These are phyloP conservation scores for Euschistus heros DNA, from an alignment of 1,140 invertebrate genomes.

Conservation along the genomic window DNA sequence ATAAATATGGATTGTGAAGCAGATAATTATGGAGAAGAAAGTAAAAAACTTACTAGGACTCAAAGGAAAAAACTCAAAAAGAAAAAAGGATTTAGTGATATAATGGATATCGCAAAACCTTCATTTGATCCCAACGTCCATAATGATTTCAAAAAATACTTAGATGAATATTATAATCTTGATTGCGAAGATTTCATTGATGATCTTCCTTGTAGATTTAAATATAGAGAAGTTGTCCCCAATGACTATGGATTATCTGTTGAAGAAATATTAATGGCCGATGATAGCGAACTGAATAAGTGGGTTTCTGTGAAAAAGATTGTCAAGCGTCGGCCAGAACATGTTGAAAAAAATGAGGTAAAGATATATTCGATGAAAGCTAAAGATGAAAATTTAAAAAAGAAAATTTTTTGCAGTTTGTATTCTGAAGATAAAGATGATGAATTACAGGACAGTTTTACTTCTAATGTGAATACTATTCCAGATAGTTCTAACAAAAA, in stretches of 20 bases:
- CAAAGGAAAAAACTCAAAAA: slow-evolving; percentile 33
- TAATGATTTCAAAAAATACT: slow-evolving; percentile 73
- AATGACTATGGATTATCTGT: slow-evolving; percentile 86
- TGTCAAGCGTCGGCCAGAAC: slow-evolving; percentile 60
- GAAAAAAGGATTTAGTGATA: slow-evolving; percentile 34
- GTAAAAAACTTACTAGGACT: slow-evolving; percentile 22
- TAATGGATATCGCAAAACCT: slow-evolving; percentile 43
- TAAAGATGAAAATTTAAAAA: slow-evolving; percentile 59
- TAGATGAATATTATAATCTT: slow-evolving; percentile 88
- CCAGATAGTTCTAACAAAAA: not conserved
- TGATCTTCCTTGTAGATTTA: slow-evolving; percentile 83
- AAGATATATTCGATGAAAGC: slow-evolving; percentile 64
- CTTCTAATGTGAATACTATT: not conserved
- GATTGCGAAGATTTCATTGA: slow-evolving; percentile 92
- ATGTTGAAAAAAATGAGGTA: slow-evolving; percentile 70
- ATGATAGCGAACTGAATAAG: slow-evolving; percentile 85
- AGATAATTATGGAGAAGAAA: slow-evolving; percentile 17
- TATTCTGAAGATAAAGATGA: slow-evolving; percentile 37
- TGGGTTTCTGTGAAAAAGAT: slow-evolving; percentile 92
- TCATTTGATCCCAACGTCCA: slow-evolving; percentile 56
- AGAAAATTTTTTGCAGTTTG: slow-evolving; percentile 74
- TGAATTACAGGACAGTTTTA: slow-evolving; percentile 15
- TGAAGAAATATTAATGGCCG: slow-evolving; percentile 81
- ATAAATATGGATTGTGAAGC: slow-evolving; percentile 25
- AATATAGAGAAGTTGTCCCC: slow-evolving; percentile 77